Base-by-base conservation (phyloP, 2,797 vertebrate genomes). In the Gymnocypris eckloni region DNA sequence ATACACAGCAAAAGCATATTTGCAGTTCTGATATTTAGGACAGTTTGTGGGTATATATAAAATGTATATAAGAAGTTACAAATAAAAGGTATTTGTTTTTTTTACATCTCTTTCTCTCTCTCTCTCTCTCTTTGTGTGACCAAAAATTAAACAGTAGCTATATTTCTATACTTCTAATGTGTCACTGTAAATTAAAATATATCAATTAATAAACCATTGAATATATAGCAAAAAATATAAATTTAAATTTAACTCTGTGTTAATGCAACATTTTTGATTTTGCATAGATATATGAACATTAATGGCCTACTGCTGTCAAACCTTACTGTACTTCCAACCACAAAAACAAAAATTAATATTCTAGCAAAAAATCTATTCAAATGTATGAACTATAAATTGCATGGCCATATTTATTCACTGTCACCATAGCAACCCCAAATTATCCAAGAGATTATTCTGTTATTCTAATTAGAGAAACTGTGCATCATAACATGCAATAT, bases 391-490 rank as follows among this genome's bases (percentile, higher is more conserved):
- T 91, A 95, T 93, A 89, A 90, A 93, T 93, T 88, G 89, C 84
- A 85, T 37, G 52, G 82, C 28, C 90, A 91, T 92, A 92, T 94
- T 93, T 92, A 93, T 92, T 93, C 92, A 89, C 91, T 72, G 92
- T 93, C 88, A 89, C 91, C 90, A 93, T 89, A 87, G 92, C 90
- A 93, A 94, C 87, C 75, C 79, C 25, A 16, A 90, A 89, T 90
- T 87, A 92, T 87, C 56, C 73, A 20, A 79, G n/a, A 86, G 92
- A 90, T 87, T 77, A 48, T 66, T 92, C 91, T 33, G 13, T 71
- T 91, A 92, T 89, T 83, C 92, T 92, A 93, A 94, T 94, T 93
- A 94, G 88, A 90, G 89, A 88, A 86, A 76, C 64, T 81, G 90
- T 92, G 90, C 90, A 90, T 78, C 43, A 64, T 15, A 86, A 78